phyloP scores from a whole-genome alignment of 2,888 invertebrate species.

The Deilephila elpenor region DNA sequence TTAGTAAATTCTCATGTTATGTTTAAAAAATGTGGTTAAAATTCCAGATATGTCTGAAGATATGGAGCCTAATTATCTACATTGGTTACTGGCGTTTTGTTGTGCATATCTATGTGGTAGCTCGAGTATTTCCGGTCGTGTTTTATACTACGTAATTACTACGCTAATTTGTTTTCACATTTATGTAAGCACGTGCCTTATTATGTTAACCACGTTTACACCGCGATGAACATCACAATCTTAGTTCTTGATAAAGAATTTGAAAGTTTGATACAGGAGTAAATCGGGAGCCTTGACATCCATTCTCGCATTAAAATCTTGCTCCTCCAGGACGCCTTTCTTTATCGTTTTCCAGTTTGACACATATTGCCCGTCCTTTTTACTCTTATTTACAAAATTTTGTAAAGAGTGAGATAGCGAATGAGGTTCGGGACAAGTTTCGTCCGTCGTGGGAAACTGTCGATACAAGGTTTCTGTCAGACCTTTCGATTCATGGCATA shows the following conservation, averaged over 20 bases:
- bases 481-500: slow-evolving; percentile 67
- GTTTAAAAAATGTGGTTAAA: too few species aligned
- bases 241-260: slow-evolving; percentile 3
- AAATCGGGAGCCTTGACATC: slow-evolving; percentile 55
- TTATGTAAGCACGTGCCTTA: slow-evolving; percentile 2
- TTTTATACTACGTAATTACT: background rate
- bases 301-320: slow-evolving; percentile 56
- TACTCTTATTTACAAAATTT: slow-evolving; percentile 33
- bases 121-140: background rate
- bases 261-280: slow-evolving; percentile 34
- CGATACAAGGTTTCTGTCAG: slow-evolving; percentile 71
- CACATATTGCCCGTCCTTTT: slow-evolving; percentile 34
- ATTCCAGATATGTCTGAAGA: background rate
- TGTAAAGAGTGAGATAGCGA: slow-evolving; percentile 51
- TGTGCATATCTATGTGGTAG: background rate
- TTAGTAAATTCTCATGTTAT: background rate
- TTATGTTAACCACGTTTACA: background rate
- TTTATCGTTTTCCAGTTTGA: slow-evolving; percentile 37
- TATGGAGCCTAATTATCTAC: background rate
- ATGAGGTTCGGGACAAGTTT: slow-evolving; percentile 44
- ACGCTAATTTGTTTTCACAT: slow-evolving; percentile 11
- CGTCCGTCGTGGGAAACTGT: slow-evolving; percentile 74
- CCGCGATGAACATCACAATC: background rate
- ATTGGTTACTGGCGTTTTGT: background rate
- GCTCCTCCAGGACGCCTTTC: slow-evolving; percentile 62